Conservation (phyloP, 2,113 vertebrate species). For the Seriola quinqueradiata region DNA sequence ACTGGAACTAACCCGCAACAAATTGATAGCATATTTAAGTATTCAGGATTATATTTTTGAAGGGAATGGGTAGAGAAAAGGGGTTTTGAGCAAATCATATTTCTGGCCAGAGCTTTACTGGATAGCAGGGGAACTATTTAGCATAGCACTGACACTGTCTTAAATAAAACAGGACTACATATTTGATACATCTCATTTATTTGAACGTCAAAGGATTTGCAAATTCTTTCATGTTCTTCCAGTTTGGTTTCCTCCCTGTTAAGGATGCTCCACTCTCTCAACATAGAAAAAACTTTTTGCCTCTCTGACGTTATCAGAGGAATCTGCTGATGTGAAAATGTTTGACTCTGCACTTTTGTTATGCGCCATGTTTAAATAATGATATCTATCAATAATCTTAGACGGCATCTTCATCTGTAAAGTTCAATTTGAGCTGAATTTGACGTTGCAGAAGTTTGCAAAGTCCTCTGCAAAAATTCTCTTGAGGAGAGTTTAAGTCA, state of each 20-base stretch:
- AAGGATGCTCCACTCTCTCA: slow-evolving; percentile 23
- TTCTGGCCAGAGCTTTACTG: slow-evolving; percentile 32
- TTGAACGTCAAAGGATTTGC: slow-evolving; percentile 59
- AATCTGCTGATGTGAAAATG: slow-evolving; percentile 75
- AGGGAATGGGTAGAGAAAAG: slow-evolving; percentile 41
- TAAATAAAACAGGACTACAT: slow-evolving; percentile 62
- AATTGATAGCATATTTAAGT: slow-evolving; percentile 77
- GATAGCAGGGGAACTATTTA: slow-evolving; percentile 52
- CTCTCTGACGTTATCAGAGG: slow-evolving; percentile 49
- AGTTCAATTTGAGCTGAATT: slow-evolving; percentile 63
- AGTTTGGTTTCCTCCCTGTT: slow-evolving; percentile 54
- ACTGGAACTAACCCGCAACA: slow-evolving; percentile 66
- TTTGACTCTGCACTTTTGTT: slow-evolving; percentile 68
- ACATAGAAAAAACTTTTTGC: slow-evolving; percentile 28
- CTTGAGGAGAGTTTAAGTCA: slow-evolving; percentile 33
- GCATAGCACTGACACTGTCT: slow-evolving; percentile 41
- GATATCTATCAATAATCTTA: slow-evolving; percentile 74
- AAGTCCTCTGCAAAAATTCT: slow-evolving; percentile 24
- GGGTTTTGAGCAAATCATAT: slow-evolving; percentile 53
- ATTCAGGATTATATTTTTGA: slow-evolving; percentile 66
- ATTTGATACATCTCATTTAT: slow-evolving; percentile 60
- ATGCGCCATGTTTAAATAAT: slow-evolving; percentile 76
- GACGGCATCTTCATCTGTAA: slow-evolving; percentile 60
- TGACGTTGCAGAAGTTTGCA: slow-evolving; percentile 66
- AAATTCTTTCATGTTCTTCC: slow-evolving; percentile 62